These are phyloP conservation scores for Vipera latastei DNA, from an alignment of 2,797 vertebrate species.

Conservation along the genomic window DNA sequence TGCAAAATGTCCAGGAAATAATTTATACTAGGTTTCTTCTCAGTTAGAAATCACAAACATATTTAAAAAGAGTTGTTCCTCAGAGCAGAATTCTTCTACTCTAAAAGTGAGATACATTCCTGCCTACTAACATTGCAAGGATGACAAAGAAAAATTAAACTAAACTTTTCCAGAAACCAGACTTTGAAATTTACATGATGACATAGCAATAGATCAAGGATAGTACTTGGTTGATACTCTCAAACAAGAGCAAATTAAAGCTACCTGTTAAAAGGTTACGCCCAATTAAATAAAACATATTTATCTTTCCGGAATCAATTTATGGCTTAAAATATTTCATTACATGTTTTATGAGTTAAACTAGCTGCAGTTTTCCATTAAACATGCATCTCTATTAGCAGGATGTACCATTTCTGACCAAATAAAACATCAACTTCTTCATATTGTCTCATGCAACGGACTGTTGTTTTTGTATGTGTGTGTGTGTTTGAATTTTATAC, in stretches of 20 bases:
- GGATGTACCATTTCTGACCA: conserved; percentile 76
- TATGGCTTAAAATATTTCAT: conserved; percentile 82
- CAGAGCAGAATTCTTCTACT: background rate
- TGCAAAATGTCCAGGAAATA: background rate
- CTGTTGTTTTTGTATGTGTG: conserved; percentile 59
- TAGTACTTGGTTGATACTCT: background rate
- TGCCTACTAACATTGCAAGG: background rate
- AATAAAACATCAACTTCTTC: conserved; percentile 79
- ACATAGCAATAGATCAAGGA: background rate
- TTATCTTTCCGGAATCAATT: conserved; percentile 51
- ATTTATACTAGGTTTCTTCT: background rate
- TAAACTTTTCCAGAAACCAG: background rate
- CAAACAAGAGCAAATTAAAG: background rate
- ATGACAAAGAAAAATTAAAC: background rate
- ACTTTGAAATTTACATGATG: background rate
- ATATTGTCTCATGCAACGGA: conserved; percentile 89
- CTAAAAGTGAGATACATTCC: background rate
- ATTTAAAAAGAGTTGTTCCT: background rate
- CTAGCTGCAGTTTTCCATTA: conserved; percentile 72
- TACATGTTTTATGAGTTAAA: conserved; percentile 68
- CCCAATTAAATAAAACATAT: background rate
- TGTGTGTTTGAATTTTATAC: conserved; percentile 64
- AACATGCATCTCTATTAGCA: conserved; percentile 76
- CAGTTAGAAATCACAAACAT: background rate
- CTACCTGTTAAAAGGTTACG: background rate